Percentiles rank a stretch among this genome's conserved stretches.
These are phyloP conservation scores for Crotalus horridus DNA, from an alignment of 2,113 vertebrate species.

Conservation along the genomic window DNA sequence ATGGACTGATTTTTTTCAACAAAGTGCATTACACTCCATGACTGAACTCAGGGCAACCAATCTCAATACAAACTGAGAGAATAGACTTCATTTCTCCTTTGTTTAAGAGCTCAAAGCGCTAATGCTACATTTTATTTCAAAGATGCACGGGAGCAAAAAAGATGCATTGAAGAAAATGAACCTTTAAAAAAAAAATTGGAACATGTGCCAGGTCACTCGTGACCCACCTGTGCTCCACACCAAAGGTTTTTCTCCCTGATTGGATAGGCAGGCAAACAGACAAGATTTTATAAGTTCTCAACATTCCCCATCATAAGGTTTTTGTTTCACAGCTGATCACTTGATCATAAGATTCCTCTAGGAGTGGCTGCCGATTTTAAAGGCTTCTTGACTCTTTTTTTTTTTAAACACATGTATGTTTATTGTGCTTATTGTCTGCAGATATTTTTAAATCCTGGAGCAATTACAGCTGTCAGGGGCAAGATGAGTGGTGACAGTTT, in stretches of 20 bases:
- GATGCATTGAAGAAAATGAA: conserved; percentile 37
- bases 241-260: conserved; percentile 21
- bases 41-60: neutral
- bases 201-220: neutral
- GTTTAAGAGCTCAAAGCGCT: rapidly evolving
- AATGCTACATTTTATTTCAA: conserved; percentile 30
- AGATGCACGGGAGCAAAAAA: conserved; percentile 13
- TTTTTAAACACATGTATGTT: conserved; percentile 36
- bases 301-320: conserved; percentile 42
- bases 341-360: conserved; percentile 45
- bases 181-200: neutral
- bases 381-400: conserved; percentile 59
- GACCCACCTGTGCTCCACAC: neutral
- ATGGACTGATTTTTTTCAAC: neutral
- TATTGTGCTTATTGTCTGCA: conserved; percentile 74
- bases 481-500: conserved; percentile 74
- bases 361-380: conserved; percentile 62
- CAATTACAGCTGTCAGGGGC: conserved; percentile 74
- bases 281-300: conserved; percentile 26
- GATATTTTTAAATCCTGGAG: conserved; percentile 79
- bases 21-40: neutral
- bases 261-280: conserved; percentile 23
- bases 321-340: conserved; percentile 43
- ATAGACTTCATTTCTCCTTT: conserved; percentile 10
- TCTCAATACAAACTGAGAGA: conserved; percentile 41